Base-by-base conservation (phyloP, 2,888 invertebrate species). In the Cryptocheilus praepositus region DNA sequence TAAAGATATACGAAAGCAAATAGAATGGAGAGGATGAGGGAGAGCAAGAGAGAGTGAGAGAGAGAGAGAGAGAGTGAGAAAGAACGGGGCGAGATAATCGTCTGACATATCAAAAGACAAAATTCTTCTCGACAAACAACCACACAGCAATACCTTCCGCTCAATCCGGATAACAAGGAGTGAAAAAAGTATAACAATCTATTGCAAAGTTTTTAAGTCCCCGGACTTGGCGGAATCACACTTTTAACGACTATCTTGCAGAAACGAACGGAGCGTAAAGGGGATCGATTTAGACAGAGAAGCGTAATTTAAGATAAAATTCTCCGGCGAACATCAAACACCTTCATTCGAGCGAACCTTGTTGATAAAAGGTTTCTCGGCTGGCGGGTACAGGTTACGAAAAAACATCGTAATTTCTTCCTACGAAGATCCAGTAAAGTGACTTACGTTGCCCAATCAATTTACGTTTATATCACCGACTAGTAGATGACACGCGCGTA, bases 111-210 rank as follows among this genome's bases (percentile, higher is more conserved):
- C 83, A 85, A 83, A 81, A 79, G 75, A 81, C 74, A 77, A 64
- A 70, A 82, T 81, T 79, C 77, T 83, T 77, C 74, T 77, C 73
- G 56, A 69, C 49, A 71, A 79, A 72, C 74, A 80, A 80, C 74
- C 71, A 77, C 59, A 80, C 81, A 84, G 85, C 85, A 85, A 86
- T 86, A 85, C 82, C 79, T 84, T 85, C 79, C 81, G 85, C 85
- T 86, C 83, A 85, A 85, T 82, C 80, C 77, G 77, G 80, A 83
- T 83, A 80, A 80, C 81, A 77, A 76, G 72, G 59, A 46, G 67
- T 55, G 36, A 36, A 62, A 55, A 60, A 54, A 52, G 52, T 49
- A 46, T 52, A 46, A 75, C 69, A 69, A 73, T 73, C 70, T 78
- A 80, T 79, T 71, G 66, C 73, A 73, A 73, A 13, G 68, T 77